Evolutionary conservation across 2,797 vertebrate species (phyloP).

Genomic region (Neosilurus hyrtlii): DNA sequence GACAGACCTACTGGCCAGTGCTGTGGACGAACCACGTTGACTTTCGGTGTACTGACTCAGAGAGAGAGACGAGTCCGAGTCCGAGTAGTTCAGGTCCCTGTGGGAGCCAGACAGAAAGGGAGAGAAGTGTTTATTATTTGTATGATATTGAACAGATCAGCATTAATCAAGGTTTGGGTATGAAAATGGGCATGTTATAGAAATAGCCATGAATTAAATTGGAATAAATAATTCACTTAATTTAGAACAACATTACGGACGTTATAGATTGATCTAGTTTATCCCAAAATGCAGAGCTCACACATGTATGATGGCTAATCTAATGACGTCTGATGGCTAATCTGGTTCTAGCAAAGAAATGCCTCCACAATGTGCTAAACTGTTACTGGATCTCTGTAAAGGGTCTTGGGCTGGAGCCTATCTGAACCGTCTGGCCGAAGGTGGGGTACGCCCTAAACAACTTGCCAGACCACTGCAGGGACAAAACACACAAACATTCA

Average conservation of each 20-base stretch:
- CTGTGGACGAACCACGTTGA: conserved; percentile 64
- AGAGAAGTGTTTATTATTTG: neutral
- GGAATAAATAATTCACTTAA: neutral
- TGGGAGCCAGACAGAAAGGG: neutral
- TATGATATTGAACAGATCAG: neutral
- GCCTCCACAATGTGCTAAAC: neutral
- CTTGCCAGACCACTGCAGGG: no score
- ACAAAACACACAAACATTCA: no score
- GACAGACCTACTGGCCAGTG: conserved; percentile 60
- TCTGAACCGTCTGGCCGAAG: no score
- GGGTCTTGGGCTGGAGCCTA: no score
- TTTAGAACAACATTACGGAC: neutral
- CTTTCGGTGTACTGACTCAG: conserved; percentile 73
- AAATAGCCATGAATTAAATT: neutral
- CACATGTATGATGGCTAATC: neutral
- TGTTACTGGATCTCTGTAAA: neutral
- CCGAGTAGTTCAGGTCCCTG: conserved; percentile 86
- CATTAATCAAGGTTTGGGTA: neutral
- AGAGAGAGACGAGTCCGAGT: conserved; percentile 84
- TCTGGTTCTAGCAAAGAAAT: neutral
- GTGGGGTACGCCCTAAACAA: no score
- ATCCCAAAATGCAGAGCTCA: neutral
- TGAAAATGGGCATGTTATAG: neutral
- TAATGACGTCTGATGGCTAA: neutral
- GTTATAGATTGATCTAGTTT: neutral